These are phyloP conservation scores for Melanogrammus aeglefinus DNA, from an alignment of 2,797 vertebrate species.

Conservation along the genomic window DNA sequence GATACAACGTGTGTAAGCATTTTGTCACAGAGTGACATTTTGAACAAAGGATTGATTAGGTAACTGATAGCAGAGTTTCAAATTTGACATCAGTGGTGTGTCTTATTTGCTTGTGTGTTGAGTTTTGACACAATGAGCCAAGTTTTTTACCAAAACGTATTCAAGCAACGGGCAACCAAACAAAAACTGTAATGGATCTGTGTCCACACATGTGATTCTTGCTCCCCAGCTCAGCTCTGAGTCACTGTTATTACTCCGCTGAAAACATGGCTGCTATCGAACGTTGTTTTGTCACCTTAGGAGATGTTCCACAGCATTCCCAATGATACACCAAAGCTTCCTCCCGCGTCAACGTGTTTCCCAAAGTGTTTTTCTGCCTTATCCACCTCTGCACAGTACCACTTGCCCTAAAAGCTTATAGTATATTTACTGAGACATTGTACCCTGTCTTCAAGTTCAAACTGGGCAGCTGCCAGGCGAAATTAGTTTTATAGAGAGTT, in stretches of 20 bases:
- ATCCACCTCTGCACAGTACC: slow-evolving; percentile 57
- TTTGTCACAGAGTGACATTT: no score
- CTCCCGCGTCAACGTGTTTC: slow-evolving; percentile 17
- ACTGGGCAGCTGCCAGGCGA: slow-evolving; percentile 19
- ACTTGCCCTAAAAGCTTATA: slow-evolving; percentile 44
- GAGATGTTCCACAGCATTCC: slow-evolving; percentile 12
- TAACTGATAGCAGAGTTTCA: no score
- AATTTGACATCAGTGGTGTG: no score
- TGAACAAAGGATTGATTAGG: no score
- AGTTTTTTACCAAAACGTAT: no score
- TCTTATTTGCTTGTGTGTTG: no score
- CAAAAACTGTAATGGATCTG: slow-evolving; percentile 1
- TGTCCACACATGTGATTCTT: not conserved
- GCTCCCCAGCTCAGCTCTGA: not conserved
- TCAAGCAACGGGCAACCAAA: no score
- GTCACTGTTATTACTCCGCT: not conserved
- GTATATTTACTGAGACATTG: slow-evolving; percentile 40
- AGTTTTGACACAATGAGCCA: no score
- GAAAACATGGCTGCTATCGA: not conserved
- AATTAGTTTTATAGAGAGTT: slow-evolving; percentile 16
- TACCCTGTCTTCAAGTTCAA: slow-evolving; percentile 41
- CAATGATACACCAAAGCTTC: not conserved
- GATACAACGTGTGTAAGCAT: no score
- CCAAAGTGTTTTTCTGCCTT: slow-evolving; percentile 61
- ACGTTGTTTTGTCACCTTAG: not conserved